Conservation (phyloP, 2,797 vertebrate species). For the Helostoma temminkii region DNA sequence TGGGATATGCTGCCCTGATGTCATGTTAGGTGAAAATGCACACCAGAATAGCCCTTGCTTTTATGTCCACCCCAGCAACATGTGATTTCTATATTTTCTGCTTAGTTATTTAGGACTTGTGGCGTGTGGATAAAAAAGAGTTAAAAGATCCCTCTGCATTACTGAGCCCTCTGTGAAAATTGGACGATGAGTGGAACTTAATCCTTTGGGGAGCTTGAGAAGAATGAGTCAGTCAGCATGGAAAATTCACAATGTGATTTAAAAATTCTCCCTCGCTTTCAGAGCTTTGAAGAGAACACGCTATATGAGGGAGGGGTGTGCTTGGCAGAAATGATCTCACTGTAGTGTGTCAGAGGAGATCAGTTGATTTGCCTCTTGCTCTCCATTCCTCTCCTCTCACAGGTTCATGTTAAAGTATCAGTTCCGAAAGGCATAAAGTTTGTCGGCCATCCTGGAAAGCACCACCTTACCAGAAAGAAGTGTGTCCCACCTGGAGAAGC, state of each 20-base stretch:
- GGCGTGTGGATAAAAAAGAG: slow-evolving; percentile 75
- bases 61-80: slow-evolving; percentile 77
- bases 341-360: slow-evolving; percentile 56
- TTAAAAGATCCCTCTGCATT: slow-evolving; percentile 71
- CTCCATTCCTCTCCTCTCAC: slow-evolving; percentile 30
- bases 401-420: slow-evolving; percentile 93
- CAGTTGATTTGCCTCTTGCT: slow-evolving; percentile 38
- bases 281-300: slow-evolving; percentile 76
- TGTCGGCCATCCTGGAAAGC: slow-evolving; percentile 92
- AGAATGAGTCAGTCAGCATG: slow-evolving; percentile 82
- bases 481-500: slow-evolving; percentile 90
- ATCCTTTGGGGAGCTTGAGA: slow-evolving; percentile 77
- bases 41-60: slow-evolving; percentile 71
- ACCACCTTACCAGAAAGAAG: slow-evolving; percentile 91
- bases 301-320: slow-evolving; percentile 67
- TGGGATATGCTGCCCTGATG: slow-evolving; percentile 73
- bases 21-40: slow-evolving; percentile 75
- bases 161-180: slow-evolving; percentile 71
- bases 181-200: slow-evolving; percentile 74
- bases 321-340: slow-evolving; percentile 62
- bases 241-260: slow-evolving; percentile 82
- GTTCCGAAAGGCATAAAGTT: slow-evolving; percentile 93
- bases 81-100: slow-evolving; percentile 80
- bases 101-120: slow-evolving; percentile 81
- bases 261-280: slow-evolving; percentile 72